phyloP scores from a whole-genome alignment of 2,888 invertebrate genomes.

The Prostheceraeus crozeri region DNA sequence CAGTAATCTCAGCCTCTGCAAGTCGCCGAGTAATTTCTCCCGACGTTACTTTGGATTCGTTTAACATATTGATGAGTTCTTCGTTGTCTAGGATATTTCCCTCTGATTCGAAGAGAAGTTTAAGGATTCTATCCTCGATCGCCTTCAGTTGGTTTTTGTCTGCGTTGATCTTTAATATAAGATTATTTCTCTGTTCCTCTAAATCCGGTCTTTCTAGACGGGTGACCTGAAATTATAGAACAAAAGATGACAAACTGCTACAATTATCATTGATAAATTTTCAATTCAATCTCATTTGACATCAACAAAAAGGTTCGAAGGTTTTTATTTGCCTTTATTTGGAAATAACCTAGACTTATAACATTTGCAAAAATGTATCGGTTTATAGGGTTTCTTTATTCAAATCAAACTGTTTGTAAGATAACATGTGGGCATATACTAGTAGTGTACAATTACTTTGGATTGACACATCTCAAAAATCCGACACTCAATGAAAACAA shows the following conservation, averaged over 20 bases:
- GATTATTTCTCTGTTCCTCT: constrained; percentile 57
- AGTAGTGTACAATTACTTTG: too few relatives aligned
- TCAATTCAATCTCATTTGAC: background rate
- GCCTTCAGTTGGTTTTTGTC: constrained; percentile 57
- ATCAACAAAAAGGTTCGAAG: background rate
- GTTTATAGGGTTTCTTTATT: too few relatives aligned
- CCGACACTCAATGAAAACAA: too few relatives aligned
- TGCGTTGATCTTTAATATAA: constrained; percentile 56
- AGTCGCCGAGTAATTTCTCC: constrained; percentile 54
- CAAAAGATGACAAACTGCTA: constrained; percentile 33
- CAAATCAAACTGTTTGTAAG: too few relatives aligned
- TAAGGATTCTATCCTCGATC: constrained; percentile 57
- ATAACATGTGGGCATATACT: too few relatives aligned
- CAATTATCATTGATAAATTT: background rate
- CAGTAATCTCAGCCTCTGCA: constrained; percentile 56
- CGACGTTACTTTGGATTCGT: constrained; percentile 58
- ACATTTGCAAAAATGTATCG: too few relatives aligned
- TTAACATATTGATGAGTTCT: constrained; percentile 56
- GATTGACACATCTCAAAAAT: too few relatives aligned
- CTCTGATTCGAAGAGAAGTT: constrained; percentile 57
- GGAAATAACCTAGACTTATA: too few relatives aligned
- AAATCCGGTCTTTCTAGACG: constrained; percentile 57
- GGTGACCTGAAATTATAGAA: constrained; percentile 54
- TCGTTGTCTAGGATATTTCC: constrained; percentile 58
- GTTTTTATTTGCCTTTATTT: too few relatives aligned